A percentile compares a stretch with the other conserved stretches of the same genome.
Conservation (phyloP, 2,888 invertebrate genomes). For the Hirtodrosophila histrioides region DNA sequence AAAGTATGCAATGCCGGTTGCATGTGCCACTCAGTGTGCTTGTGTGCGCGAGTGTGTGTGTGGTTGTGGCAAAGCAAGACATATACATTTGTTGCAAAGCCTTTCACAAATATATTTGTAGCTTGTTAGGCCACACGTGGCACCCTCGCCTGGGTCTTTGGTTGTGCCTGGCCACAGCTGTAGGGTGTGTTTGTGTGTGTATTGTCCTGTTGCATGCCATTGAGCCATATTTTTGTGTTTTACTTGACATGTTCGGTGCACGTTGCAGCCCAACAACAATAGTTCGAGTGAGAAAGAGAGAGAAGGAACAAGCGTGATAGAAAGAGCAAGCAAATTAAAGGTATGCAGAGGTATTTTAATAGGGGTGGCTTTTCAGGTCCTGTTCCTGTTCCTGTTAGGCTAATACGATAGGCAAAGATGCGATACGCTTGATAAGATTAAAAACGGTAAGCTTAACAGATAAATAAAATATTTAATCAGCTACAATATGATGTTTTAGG, state of each 20-base stretch:
- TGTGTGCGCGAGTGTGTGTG: constrained; percentile 19
- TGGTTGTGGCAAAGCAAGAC: constrained; percentile 24
- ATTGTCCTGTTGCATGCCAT: constrained; percentile 78
- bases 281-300: constrained; percentile 10
- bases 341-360: constrained; percentile 56
- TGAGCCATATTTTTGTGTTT: constrained; percentile 72
- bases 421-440: constrained; percentile 12
- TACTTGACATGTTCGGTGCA: constrained; percentile 56
- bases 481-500: too few species aligned
- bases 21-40: constrained; percentile 17
- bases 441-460: not conserved
- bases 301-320: constrained; percentile 1
- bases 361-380: constrained; percentile 6
- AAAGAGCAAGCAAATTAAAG: constrained; percentile 2
- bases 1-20: constrained; percentile 63
- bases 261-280: constrained; percentile 11
- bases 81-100: constrained; percentile 69
- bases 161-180: constrained; percentile 27
- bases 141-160: constrained; percentile 48
- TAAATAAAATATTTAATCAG: too few species aligned
- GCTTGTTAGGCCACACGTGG: constrained; percentile 67
- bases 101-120: constrained; percentile 71
- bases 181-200: constrained; percentile 11
- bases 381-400: constrained; percentile 5
- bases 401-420: constrained; percentile 4